Evolutionary conservation across 2,888 invertebrate species (phyloP).

Genomic region (Agonopterix alstromeriana): DNA sequence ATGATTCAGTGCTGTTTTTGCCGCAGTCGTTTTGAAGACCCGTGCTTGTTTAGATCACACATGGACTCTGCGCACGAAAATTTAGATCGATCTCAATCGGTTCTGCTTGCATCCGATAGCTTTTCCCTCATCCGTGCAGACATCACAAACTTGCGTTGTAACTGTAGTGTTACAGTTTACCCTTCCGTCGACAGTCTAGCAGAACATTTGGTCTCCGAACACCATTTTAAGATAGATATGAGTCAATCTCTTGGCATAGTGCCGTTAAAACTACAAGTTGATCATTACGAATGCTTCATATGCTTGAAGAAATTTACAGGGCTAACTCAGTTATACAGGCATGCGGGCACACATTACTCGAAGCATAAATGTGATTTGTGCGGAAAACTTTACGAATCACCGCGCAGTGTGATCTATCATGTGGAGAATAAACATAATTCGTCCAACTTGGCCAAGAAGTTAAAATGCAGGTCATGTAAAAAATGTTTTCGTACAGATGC

Average conservation of each 20-base stretch:
- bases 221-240: conserved; percentile 7
- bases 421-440: background rate
- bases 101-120: conserved; percentile 23
- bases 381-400: conserved; percentile 11
- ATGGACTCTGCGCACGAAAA: conserved; percentile 35
- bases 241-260: conserved; percentile 3
- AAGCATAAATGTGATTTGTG: conserved; percentile 14
- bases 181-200: conserved; percentile 8
- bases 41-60: conserved; percentile 37
- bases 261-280: background rate
- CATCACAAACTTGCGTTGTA: conserved; percentile 12
- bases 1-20: conserved; percentile 44
- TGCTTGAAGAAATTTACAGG: conserved; percentile 7
- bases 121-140: conserved; percentile 6
- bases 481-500: conserved; percentile 3
- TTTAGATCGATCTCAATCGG: conserved; percentile 30
- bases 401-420: conserved; percentile 3
- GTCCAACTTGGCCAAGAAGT: background rate
- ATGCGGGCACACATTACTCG: conserved; percentile 13
- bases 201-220: conserved; percentile 8
- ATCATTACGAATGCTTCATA: background rate
- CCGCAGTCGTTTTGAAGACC: conserved; percentile 37
- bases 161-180: conserved; percentile 6
- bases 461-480: background rate
- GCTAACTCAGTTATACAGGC: conserved; percentile 11